Base-by-base conservation (phyloP, 2,888 invertebrate genomes). In the Leistus spinibarbis region DNA sequence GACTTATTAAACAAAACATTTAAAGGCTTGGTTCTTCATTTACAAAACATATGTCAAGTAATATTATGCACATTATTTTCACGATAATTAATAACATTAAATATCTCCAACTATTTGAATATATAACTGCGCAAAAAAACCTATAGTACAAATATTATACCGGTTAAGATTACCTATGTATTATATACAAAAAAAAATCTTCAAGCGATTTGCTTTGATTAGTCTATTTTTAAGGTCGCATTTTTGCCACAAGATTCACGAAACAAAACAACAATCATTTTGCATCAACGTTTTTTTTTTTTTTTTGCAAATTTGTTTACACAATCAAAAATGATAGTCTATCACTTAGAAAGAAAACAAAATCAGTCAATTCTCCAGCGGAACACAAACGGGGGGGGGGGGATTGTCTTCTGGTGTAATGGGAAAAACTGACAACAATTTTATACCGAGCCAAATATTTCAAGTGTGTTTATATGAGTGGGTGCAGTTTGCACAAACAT, bases 81-180 rank as follows among this genome's bases (percentile, higher is more conserved):
- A 57, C 16, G 40, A 40, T 40, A 40, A 40, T 20, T 17, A 57
- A 17, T 57, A 20, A 57, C 23, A 20, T 53, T 70, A 53, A 70
- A 60, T 63, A 19, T 63, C 62, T 70, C 19, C 19, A 70, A 63
- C 63, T 63, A 70, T 63, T 63, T 63, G 40, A 68, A 68, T 70
- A 63, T 19, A 63, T 27, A 70, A 70, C 53, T 53, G 27, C 54
- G 54, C 17, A 19, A 57, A 63, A 22, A 63, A 22, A 63, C n/a
- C 17, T 20, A 63, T 63, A n/a, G n/a, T n/a, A 63, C 23, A 63
- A 22, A 20, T 63, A 63, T 63, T 20, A 57, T 63, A 20, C 70
- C 22, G 63, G 53, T 63, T 70, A 70, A 40, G 60, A 53, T 70
- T 63, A 70, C 63, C 70, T 70, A 63, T 63, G 40, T 69, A 57